phyloP scores from a whole-genome alignment of 2,888 invertebrate species.

The Phengaris alcon region DNA sequence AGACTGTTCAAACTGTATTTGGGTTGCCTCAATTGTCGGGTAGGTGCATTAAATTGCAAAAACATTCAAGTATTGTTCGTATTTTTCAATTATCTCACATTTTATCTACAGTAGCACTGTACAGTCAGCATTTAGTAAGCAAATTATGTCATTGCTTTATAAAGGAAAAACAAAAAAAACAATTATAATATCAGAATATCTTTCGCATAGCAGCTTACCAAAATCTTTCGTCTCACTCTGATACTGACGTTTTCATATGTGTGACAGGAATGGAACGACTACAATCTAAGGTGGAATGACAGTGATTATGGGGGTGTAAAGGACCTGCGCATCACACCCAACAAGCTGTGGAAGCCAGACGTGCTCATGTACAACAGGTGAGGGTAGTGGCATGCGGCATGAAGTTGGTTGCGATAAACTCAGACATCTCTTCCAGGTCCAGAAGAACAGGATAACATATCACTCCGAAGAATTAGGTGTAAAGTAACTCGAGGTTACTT shows the following conservation, averaged over 20 bases:
- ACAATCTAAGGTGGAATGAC: conserved; percentile 98
- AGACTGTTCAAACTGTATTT: conserved; percentile 1
- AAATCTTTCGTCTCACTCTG: not conserved
- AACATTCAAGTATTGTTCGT: not conserved
- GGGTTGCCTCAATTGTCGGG: not conserved
- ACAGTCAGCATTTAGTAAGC: not conserved
- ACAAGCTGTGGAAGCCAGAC: conserved; percentile 98
- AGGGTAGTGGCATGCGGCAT: conserved; percentile 44
- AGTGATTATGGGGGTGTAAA: conserved; percentile 96
- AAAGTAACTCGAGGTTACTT: not conserved
- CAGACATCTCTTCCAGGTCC: conserved; percentile 36
- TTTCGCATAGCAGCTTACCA: too few species aligned
- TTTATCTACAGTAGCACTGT: not conserved
- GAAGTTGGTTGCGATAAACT: conserved; percentile 29
- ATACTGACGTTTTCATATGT: conserved; percentile 44
- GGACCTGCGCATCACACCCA: conserved; percentile 95
- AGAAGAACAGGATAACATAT: not conserved
- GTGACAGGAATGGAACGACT: conserved; percentile 97
- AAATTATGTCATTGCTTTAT: not conserved
- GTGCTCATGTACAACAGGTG: conserved; percentile 99
- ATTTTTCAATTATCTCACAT: not conserved
- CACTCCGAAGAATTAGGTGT: not conserved
- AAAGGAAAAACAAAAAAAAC: not conserved
- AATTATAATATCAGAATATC: not conserved
- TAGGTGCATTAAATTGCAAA: not conserved